Conservation (phyloP, 2,888 invertebrate species). For the Tiliacea citrago region DNA sequence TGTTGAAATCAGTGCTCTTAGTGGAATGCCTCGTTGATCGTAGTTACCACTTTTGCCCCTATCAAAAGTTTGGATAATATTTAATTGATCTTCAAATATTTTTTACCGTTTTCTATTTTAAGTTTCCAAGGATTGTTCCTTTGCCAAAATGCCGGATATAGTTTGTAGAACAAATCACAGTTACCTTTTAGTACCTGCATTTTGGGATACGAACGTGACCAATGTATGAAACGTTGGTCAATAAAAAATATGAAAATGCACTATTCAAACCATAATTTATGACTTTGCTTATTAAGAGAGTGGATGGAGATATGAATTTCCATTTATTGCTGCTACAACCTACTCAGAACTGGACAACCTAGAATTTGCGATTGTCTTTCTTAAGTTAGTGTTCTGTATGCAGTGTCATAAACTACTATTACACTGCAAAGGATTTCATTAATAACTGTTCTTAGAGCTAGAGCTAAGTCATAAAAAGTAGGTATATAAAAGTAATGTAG, state of each 20-base stretch:
- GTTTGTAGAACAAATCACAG: conserved; percentile 60
- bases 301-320: conserved; percentile 59
- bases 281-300: conserved; percentile 51
- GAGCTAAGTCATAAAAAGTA: conserved; percentile 47
- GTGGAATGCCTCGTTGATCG: too few species aligned
- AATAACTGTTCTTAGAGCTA: conserved; percentile 47
- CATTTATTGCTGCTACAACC: conserved; percentile 58
- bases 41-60: conserved; percentile 4
- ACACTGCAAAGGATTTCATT: conserved; percentile 47
- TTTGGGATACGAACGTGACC: conserved; percentile 63
- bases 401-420: conserved; percentile 41
- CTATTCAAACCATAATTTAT: conserved; percentile 56
- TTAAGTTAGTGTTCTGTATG: conserved; percentile 40
- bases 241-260: conserved; percentile 57
- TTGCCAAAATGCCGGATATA: conserved; percentile 15
- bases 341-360: conserved; percentile 46
- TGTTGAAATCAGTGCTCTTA: too few species aligned
- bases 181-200: conserved; percentile 59
- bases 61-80: background rate
- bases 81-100: background rate
- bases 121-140: background rate
- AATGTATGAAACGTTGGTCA: conserved; percentile 60
- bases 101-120: background rate
- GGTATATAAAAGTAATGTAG: conserved; percentile 52
- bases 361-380: conserved; percentile 49